These are phyloP conservation scores for Phaethon lepturus DNA, from an alignment of 2,113 vertebrate species.

Conservation along the genomic window DNA sequence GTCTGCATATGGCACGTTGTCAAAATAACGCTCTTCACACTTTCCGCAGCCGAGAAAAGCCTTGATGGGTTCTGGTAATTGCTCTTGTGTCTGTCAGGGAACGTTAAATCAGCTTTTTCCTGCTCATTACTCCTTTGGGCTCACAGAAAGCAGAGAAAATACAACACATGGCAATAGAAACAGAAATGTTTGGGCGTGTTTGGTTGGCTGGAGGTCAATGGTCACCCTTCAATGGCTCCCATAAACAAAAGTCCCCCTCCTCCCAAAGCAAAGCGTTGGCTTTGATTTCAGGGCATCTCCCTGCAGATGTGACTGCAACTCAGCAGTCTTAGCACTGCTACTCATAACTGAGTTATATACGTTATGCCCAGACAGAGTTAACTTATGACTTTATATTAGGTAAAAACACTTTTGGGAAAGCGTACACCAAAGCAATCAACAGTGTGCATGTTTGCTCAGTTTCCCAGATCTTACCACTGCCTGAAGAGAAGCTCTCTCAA, in stretches of 20 bases:
- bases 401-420: background rate
- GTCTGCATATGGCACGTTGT: slow-evolving; percentile 16
- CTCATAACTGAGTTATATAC: background rate
- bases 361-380: background rate
- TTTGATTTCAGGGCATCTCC: background rate
- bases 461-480: background rate
- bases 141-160: background rate
- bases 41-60: background rate
- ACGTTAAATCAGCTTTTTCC: background rate
- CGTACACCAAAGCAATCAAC: background rate
- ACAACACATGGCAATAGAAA: background rate
- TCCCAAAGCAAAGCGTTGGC: background rate
- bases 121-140: background rate
- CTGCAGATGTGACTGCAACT: background rate
- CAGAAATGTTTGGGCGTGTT: background rate
- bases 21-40: background rate
- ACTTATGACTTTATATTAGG: background rate
- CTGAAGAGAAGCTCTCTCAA: background rate
- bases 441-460: background rate
- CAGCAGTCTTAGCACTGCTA: background rate
- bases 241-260: background rate
- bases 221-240: background rate
- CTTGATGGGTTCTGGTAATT: slow-evolving; percentile 24
- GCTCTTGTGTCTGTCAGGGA: background rate
- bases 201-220: background rate